Evolutionary conservation across 2,797 vertebrate genomes (phyloP).

Genomic region (Prunella strophiata): DNA sequence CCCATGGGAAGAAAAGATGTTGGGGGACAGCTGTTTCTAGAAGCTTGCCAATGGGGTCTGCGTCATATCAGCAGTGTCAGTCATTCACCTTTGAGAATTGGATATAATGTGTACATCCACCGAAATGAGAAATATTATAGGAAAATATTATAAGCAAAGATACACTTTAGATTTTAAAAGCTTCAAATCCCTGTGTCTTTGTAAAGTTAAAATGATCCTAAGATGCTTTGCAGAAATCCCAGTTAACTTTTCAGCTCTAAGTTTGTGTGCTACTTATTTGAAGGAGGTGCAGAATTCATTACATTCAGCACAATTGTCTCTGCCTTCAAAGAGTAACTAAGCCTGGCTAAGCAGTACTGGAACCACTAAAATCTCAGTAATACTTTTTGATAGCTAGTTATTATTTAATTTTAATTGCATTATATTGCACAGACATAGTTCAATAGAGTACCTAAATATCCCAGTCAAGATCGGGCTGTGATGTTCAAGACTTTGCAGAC

Average conservation of each 20-base stretch:
- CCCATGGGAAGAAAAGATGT: not conserved
- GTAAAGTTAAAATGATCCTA: not conserved
- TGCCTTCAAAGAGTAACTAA: constrained; percentile 36
- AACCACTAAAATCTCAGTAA: constrained; percentile 48
- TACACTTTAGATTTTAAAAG: not conserved
- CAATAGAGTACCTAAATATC: constrained; percentile 3
- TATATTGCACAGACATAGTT: not conserved
- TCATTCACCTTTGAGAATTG: not conserved
- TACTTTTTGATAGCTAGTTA: constrained; percentile 13
- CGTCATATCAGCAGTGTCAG: not conserved
- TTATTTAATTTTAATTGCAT: constrained; percentile 59
- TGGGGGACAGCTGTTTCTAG: not conserved
- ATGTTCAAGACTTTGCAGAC: constrained; percentile 2
- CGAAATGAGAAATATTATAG: not conserved
- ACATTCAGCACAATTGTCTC: not conserved
- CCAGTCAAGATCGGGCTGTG: not conserved
- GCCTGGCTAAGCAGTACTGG: constrained; percentile 7
- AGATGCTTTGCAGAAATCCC: not conserved
- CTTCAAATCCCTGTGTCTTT: not conserved
- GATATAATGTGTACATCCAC: not conserved
- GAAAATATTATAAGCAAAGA: not conserved
- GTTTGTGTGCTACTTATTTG: not conserved
- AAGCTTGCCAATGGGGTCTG: not conserved
- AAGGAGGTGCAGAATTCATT: not conserved
- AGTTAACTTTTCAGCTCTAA: not conserved